Base-by-base conservation (phyloP, 2,888 invertebrate genomes). In the Macrosiphum euphorbiae region DNA sequence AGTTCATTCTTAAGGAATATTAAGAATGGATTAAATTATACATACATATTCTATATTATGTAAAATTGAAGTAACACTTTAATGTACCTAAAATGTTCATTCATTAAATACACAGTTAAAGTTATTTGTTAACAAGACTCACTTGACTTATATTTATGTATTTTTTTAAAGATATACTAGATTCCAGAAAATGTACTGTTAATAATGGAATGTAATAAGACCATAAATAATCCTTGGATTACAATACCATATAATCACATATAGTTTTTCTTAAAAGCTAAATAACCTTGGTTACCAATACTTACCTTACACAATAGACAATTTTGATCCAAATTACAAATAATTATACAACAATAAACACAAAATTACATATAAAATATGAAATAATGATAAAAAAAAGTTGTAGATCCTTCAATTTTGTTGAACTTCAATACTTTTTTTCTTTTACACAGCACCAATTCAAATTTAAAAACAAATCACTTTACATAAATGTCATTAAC, bases 271-370 rank as follows among this genome's bases (percentile, higher is more conserved):
- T 93, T 89, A 85, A 84, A 55, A 90, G 47, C 61, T 93, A 87
- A 92, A 61, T 94, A 90, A 90, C 93, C 84, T 90, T 61, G 67
- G 84, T 94, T 94, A 94, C 93, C 93, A 94, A 94, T 94, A 94
- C 93, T 90, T 94, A 94, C 93, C 92, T 67, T 41, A 28, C 3
- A 88, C 28, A 41, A 3, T 55, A 44, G 7, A 88, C 1, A 35
- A 61, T 61, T 7, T 47, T 24, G 28, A 85, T 24, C 11, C 55
- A n/a, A 91, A 91, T 47, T 50, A n/a, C 24, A 89, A n/a, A 88
- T 1, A 20, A 87, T 24, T 28, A 50, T n/a, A 90, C 26, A 50
- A 41, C 11, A 55, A 55, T 35, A 11, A 52, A 52, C 10, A 84
- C 8, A 41, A 85, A 41, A 85, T 85, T 28, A 11, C 13, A 47